Evolutionary conservation across 2,888 invertebrate species (phyloP).

Genomic region (Sphecodes monilicornis): DNA sequence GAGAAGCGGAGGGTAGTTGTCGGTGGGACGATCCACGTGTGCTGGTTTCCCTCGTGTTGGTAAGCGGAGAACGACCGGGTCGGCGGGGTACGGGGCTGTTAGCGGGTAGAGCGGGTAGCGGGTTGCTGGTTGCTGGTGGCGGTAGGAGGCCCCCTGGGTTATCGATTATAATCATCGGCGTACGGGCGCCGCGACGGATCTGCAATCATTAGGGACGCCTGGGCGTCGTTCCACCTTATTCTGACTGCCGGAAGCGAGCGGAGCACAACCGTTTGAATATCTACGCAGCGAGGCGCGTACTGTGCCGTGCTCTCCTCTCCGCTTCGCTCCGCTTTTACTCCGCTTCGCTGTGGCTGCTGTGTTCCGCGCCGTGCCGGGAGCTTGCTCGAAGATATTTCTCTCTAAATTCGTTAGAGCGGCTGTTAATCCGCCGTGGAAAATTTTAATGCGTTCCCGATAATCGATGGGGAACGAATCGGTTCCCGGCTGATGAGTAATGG

Average conservation of each 20-base stretch:
- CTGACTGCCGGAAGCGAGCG: constrained; percentile 64
- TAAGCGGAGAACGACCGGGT: constrained; percentile 21
- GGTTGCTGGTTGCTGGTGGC: constrained; percentile 32
- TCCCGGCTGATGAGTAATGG: constrained; percentile 12
- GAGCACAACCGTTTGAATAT: constrained; percentile 60
- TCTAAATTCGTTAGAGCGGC: constrained; percentile 48
- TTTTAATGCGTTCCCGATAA: constrained; percentile 33
- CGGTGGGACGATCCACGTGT: constrained; percentile 67
- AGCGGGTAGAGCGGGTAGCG: neutral
- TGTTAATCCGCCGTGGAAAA: constrained; percentile 49
- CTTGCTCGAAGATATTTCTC: constrained; percentile 32
- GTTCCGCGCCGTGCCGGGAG: neutral
- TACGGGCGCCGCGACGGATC: constrained; percentile 74
- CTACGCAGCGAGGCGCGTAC: constrained; percentile 58
- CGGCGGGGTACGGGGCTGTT: constrained; percentile 6
- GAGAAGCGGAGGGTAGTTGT: constrained; percentile 45
- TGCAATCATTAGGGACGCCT: constrained; percentile 80
- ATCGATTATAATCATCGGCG: constrained; percentile 82
- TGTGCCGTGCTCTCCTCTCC: constrained; percentile 15
- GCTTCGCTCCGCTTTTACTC: neutral
- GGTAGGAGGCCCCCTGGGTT: constrained; percentile 72
- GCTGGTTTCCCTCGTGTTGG: constrained; percentile 60
- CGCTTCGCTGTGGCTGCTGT: neutral
- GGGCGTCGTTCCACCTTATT: constrained; percentile 74
- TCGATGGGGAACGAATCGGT: constrained; percentile 16